A percentile compares a stretch with the other conserved stretches of the same genome.
These are phyloP conservation scores for Fulica atra DNA, from an alignment of 2,113 vertebrate species.

Conservation along the genomic window DNA sequence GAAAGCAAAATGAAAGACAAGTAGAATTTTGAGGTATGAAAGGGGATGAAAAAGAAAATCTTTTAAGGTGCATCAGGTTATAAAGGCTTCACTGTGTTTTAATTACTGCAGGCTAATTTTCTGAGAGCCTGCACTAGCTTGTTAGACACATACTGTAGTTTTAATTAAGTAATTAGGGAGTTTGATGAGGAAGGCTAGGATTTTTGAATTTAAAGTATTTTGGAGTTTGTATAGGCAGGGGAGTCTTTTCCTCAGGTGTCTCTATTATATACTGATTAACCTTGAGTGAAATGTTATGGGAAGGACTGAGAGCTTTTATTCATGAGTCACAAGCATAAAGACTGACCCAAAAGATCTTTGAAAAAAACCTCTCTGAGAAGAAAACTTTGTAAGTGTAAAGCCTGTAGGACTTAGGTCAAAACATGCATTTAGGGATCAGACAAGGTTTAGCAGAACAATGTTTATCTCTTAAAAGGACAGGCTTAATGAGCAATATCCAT, in stretches of 20 bases:
- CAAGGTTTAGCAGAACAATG: neutral
- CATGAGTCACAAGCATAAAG: neutral
- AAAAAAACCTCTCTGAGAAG: neutral
- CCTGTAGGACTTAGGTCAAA: neutral
- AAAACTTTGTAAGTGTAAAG: neutral
- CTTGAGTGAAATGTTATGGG: neutral
- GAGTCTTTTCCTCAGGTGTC: neutral
- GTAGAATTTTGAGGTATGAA: neutral
- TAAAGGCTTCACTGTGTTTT: neutral
- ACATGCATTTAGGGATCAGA: neutral
- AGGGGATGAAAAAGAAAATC: neutral
- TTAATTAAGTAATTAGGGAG: slow-evolving; percentile 34
- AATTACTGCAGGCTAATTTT: slow-evolving; percentile 16
- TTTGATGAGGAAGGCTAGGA: slow-evolving; percentile 14
- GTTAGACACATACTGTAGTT: neutral
- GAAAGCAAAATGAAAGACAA: neutral
- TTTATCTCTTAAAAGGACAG: neutral
- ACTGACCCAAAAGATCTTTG: neutral
- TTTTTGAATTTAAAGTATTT: slow-evolving; percentile 33
- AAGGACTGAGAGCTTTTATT: slow-evolving; percentile 13
- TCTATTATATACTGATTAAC: slow-evolving; percentile 7
- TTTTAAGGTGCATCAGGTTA: neutral
- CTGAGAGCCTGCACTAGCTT: neutral
- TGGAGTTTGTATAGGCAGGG: neutral
- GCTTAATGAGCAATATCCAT: neutral